Percentiles rank a stretch among this genome's conserved stretches.
These are phyloP conservation scores for Nasonia vitripennis DNA, from an alignment of 1,140 invertebrate genomes.

Conservation along the genomic window DNA sequence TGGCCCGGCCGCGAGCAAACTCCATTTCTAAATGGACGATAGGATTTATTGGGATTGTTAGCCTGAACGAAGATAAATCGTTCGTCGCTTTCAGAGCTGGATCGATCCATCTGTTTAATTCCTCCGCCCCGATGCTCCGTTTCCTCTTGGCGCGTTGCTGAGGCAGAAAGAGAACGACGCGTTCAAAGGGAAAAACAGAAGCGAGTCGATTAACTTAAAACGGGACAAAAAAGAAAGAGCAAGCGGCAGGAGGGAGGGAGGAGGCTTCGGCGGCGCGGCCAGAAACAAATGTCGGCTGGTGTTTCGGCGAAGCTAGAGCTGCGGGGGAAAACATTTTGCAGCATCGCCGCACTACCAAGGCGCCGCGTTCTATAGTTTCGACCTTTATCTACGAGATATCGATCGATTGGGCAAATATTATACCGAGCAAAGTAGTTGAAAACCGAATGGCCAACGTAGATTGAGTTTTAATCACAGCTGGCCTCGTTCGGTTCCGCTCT, in stretches of 20 bases:
- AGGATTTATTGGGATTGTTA: constrained; percentile 57
- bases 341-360: no score
- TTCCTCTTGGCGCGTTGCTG: neutral
- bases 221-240: neutral
- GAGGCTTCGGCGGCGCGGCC: neutral
- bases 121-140: neutral
- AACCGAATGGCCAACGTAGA: neutral
- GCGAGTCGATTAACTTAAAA: constrained; percentile 34
- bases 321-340: constrained; percentile 5
- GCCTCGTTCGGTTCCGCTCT: neutral
- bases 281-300: constrained; percentile 29
- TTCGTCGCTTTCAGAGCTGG: constrained; percentile 46
- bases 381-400: neutral
- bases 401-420: neutral
- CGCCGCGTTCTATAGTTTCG: no score
- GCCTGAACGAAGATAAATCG: constrained; percentile 55
- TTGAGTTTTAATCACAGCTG: neutral
- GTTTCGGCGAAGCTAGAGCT: neutral
- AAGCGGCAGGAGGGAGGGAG: neutral
- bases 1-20: neutral
- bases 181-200: constrained; percentile 25
- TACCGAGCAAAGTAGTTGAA: neutral
- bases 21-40: constrained; percentile 55
- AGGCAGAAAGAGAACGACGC: neutral
- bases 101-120: constrained; percentile 43